Evolutionary conservation across 2,113 vertebrate genomes (phyloP).

Genomic region (Sturnus vulgaris): DNA sequence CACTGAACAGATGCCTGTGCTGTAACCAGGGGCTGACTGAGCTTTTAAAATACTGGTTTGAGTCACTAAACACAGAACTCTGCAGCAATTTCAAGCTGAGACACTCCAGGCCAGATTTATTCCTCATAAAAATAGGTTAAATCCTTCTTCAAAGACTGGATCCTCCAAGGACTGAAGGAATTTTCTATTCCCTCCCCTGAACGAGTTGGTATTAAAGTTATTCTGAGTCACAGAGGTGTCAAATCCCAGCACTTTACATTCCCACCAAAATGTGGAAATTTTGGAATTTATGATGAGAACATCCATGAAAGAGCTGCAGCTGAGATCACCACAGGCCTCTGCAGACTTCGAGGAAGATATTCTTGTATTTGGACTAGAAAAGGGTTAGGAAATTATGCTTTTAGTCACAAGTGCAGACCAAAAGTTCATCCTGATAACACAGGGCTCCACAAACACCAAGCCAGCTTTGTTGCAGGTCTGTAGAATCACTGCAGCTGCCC

Average conservation of each 20-base stretch:
- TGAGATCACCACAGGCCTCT: background rate
- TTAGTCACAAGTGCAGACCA: background rate
- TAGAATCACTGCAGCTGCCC: background rate
- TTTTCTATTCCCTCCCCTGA: background rate
- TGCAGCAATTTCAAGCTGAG: background rate
- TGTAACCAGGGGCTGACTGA: background rate
- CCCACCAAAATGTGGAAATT: background rate
- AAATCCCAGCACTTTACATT: background rate
- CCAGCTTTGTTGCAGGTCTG: background rate
- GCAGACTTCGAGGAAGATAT: background rate
- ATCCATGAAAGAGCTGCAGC: background rate
- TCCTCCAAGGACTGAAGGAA: background rate
- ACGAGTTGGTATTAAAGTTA: background rate
- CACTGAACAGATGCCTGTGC: background rate
- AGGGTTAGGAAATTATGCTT: background rate
- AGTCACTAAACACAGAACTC: background rate
- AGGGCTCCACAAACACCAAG: background rate
- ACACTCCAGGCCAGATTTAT: background rate
- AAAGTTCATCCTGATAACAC: background rate
- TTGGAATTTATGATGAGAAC: background rate
- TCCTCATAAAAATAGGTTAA: background rate
- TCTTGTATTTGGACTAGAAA: background rate
- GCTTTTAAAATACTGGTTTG: background rate
- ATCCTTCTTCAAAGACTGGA: background rate
- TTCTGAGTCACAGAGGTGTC: background rate